Conservation (phyloP, 2,888 invertebrate species). For the Cephus spinipes region DNA sequence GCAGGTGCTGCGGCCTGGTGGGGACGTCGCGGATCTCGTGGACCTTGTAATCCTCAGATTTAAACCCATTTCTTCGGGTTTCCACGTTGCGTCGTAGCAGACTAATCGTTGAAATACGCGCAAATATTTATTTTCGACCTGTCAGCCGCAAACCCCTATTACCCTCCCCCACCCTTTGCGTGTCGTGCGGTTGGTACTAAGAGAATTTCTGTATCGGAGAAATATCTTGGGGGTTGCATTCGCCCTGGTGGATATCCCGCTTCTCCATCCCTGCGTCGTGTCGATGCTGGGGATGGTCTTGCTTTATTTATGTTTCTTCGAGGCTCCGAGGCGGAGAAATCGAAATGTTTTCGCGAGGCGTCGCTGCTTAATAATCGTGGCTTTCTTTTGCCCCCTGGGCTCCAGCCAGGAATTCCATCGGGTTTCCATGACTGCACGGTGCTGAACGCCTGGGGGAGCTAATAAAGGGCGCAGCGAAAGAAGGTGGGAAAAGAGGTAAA, state of each 20-base stretch:
- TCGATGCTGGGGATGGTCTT: not conserved
- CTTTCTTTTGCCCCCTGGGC: not conserved
- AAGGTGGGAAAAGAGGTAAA: not conserved
- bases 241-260: not conserved
- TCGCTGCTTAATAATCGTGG: not conserved
- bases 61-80: not conserved
- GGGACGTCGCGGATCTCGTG: not conserved
- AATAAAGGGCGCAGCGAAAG: not conserved
- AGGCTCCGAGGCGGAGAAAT: not conserved
- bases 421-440: not conserved
- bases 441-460: not conserved
- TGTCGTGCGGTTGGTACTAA: not conserved
- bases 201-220: not conserved
- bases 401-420: not conserved
- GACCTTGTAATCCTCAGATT: not conserved
- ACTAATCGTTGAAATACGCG: constrained; percentile 56
- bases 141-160: constrained; percentile 42
- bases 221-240: not conserved
- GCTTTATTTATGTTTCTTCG: constrained; percentile 2
- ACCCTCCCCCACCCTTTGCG: not conserved
- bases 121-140: constrained; percentile 56
- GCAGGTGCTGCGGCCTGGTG: not conserved
- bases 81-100: constrained; percentile 41
- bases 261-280: not conserved
- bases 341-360: not conserved